These are phyloP conservation scores for Pentalonia nigronervosa DNA, from an alignment of 1,140 invertebrate genomes.

Conservation along the genomic window DNA sequence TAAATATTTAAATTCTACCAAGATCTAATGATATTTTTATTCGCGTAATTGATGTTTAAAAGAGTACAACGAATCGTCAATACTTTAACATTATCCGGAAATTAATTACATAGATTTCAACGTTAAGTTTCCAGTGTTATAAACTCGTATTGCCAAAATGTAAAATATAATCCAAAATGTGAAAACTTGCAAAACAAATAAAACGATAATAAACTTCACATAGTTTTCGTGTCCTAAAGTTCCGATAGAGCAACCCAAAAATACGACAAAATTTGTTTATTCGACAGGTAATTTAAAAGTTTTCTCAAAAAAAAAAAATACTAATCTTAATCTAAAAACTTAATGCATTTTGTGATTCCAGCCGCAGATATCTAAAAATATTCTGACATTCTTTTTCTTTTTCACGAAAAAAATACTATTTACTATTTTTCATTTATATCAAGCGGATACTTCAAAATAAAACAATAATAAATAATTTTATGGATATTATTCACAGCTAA, in stretches of 20 bases:
- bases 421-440: not conserved
- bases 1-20: not conserved
- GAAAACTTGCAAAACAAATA: constrained; percentile 43
- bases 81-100: not conserved
- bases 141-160: not conserved
- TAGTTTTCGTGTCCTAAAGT: not conserved
- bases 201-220: constrained; percentile 27
- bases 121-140: not conserved
- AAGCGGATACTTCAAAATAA: not conserved
- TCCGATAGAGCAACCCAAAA: not conserved
- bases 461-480: not conserved
- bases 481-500: not conserved
- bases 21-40: not conserved
- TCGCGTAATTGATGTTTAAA: not conserved
- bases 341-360: not conserved
- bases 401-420: not conserved
- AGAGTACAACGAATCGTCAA: not conserved
- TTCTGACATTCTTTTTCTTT: not conserved
- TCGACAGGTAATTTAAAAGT: constrained; percentile 24
- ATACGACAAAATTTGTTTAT: not conserved
- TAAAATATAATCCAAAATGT: not conserved
- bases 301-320: not conserved
- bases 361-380: not conserved
- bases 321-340: not conserved
- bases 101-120: constrained; percentile 7